Conservation (phyloP, 2,888 invertebrate genomes). For the Parnassius glacialis region DNA sequence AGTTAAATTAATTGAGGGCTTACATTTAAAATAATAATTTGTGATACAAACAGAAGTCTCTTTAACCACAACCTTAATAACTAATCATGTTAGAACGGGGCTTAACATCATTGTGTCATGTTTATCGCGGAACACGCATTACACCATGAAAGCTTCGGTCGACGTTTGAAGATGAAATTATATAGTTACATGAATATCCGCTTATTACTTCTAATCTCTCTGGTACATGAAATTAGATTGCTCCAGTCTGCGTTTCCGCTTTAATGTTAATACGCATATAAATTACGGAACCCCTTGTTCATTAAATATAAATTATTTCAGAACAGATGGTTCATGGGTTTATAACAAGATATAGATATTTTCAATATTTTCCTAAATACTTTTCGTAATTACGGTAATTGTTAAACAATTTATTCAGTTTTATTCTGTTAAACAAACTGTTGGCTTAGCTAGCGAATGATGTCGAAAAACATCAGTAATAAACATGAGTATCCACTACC, state of each 20-base stretch:
- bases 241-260: slow-evolving; percentile 10
- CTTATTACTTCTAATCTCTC: slow-evolving; percentile 22
- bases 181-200: slow-evolving; percentile 22
- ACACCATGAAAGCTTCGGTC: slow-evolving; percentile 9
- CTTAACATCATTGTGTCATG: slow-evolving; percentile 22
- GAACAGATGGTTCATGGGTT: slow-evolving; percentile 2
- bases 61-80: slow-evolving; percentile 6
- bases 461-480: too few relatives aligned
- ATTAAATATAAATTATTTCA: slow-evolving; percentile 30
- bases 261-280: slow-evolving; percentile 13
- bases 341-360: slow-evolving; percentile 13
- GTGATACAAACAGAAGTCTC: not conserved
- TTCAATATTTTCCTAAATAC: slow-evolving; percentile 18
- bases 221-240: slow-evolving; percentile 23
- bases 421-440: too few relatives aligned
- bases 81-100: slow-evolving; percentile 23
- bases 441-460: too few relatives aligned
- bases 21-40: too few relatives aligned
- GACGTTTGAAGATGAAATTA: slow-evolving; percentile 24
- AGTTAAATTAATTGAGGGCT: too few relatives aligned
- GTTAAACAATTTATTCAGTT: not conserved
- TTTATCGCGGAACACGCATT: slow-evolving; percentile 22
- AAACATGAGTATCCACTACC: too few relatives aligned
- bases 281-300: slow-evolving; percentile 21
- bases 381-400: slow-evolving; percentile 3